phyloP scores from a whole-genome alignment of 2,113 vertebrate species.

The Thunnus maccoyii region DNA sequence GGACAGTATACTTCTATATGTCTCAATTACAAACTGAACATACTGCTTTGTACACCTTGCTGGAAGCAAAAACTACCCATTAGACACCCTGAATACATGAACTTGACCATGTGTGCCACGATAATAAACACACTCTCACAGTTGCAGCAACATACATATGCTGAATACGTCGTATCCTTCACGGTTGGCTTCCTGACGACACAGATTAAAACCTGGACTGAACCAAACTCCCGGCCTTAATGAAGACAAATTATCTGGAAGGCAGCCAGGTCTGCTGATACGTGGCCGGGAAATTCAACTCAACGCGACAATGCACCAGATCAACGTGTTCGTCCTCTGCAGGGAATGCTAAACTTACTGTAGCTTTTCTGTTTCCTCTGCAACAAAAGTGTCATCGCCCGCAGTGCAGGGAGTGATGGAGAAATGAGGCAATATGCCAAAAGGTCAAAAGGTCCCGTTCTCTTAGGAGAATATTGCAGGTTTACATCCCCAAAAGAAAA shows the following conservation, averaged over 20 bases:
- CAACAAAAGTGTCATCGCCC: slow-evolving; percentile 22
- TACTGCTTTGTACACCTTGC: neutral
- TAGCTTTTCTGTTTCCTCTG: slow-evolving; percentile 28
- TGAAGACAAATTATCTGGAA: slow-evolving; percentile 68
- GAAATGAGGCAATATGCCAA: neutral
- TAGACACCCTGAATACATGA: slow-evolving; percentile 12
- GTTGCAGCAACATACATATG: slow-evolving; percentile 9
- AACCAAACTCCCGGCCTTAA: slow-evolving; percentile 46
- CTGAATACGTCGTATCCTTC: slow-evolving; percentile 60
- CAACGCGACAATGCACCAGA: slow-evolving; percentile 22
- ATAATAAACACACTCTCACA: slow-evolving; percentile 3
- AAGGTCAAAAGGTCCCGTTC: slow-evolving; percentile 1
- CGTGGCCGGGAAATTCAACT: slow-evolving; percentile 27
- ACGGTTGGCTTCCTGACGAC: slow-evolving; percentile 55
- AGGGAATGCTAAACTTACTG: slow-evolving; percentile 53
- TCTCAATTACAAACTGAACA: slow-evolving; percentile 2
- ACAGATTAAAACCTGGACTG: slow-evolving; percentile 48
- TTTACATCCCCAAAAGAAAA: slow-evolving; percentile 31
- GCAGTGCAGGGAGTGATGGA: neutral
- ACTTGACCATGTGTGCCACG: neutral
- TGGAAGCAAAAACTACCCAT: slow-evolving; percentile 17
- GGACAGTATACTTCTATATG: neutral
- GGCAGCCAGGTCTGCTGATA: slow-evolving; percentile 34
- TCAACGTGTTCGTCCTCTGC: slow-evolving; percentile 8
- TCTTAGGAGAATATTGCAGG: neutral